Evolutionary conservation across 2,113 vertebrate genomes (phyloP).

Genomic region (Plecotus auritus): DNA sequence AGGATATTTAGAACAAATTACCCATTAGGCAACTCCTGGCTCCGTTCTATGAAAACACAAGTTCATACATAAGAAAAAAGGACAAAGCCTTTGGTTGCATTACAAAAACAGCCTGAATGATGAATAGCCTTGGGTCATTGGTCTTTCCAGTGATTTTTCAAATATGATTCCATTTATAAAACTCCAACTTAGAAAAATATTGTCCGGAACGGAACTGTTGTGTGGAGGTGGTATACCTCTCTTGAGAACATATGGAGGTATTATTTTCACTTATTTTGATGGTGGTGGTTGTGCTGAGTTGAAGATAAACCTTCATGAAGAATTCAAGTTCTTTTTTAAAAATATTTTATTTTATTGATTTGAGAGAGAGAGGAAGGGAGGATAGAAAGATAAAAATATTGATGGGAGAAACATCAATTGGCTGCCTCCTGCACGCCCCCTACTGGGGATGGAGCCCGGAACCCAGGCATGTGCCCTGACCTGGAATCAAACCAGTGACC

Average conservation of each 20-base stretch:
- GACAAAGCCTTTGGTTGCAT: not conserved
- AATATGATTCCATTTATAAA: not conserved
- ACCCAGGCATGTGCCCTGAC: no score
- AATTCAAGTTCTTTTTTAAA: not conserved
- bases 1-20: not conserved
- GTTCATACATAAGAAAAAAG: not conserved
- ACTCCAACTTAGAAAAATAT: not conserved
- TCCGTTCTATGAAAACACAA: not conserved
- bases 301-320: not conserved
- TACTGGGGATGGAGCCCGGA: no score
- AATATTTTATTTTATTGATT: no score
- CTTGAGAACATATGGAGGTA: not conserved
- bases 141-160: not conserved
- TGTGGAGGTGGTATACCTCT: not conserved
- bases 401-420: no score
- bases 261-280: not conserved
- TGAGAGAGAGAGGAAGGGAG: no score
- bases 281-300: not conserved
- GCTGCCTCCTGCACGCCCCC: no score
- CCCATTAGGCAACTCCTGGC: not conserved
- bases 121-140: not conserved
- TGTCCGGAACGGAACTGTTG: not conserved
- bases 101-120: not conserved
- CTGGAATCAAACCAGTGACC: no score
- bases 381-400: no score